Conservation (phyloP, 2,113 vertebrate species). For the Psittacula cyanocephala region DNA sequence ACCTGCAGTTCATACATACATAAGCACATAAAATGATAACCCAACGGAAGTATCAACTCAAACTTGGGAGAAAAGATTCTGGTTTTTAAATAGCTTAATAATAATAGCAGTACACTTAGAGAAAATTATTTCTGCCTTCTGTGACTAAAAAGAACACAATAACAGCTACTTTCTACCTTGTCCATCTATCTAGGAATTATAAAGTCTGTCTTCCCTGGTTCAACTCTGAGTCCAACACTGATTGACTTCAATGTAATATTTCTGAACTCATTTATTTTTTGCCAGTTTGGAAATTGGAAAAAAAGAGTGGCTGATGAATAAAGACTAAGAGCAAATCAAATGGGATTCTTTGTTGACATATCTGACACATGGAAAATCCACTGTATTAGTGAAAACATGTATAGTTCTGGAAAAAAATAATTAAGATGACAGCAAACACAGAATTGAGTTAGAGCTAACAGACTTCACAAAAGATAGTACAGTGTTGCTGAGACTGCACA, state of each 20-base stretch:
- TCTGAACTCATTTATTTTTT: background rate
- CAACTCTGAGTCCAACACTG: background rate
- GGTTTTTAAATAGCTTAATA: background rate
- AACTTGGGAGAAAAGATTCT: background rate
- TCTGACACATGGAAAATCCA: constrained; percentile 54
- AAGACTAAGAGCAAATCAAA: constrained; percentile 17
- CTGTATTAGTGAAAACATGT: constrained; percentile 53
- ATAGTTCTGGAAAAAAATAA: constrained; percentile 59
- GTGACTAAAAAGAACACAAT: background rate
- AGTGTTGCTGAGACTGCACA: constrained; percentile 40
- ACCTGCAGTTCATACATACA: constrained; percentile 45
- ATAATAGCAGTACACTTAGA: background rate
- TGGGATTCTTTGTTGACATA: constrained; percentile 10
- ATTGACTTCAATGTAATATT: background rate
- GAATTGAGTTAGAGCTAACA: constrained; percentile 52
- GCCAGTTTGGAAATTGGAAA: background rate
- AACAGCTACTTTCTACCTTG: background rate
- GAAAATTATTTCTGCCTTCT: constrained; percentile 13
- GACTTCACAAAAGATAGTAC: constrained; percentile 30
- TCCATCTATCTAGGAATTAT: background rate
- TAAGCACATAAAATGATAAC: constrained; percentile 35
- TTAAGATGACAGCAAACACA: constrained; percentile 48
- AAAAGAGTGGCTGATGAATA: background rate
- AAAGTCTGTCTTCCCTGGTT: background rate
- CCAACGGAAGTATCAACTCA: background rate